These are phyloP conservation scores for Dryocosmus kuriphilus DNA, from an alignment of 2,888 invertebrate genomes.

Conservation along the genomic window DNA sequence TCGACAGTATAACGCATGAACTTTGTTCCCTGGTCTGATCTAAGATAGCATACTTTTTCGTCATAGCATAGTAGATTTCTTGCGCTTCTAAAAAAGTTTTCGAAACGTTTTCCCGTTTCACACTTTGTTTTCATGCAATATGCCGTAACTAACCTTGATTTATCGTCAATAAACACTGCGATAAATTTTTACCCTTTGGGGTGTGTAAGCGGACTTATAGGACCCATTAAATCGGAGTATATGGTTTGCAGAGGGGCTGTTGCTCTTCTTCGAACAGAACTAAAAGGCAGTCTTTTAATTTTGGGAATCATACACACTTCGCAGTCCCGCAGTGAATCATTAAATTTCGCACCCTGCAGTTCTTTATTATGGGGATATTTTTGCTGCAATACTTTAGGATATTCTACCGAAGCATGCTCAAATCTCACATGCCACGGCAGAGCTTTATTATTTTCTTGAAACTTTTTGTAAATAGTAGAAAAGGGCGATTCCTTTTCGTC, in stretches of 20 bases:
- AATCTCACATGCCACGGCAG: no score
- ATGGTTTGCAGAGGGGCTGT: conserved; percentile 46
- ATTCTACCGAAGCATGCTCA: no score
- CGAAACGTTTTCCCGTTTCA: conserved; percentile 52
- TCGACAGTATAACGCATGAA: conserved; percentile 49
- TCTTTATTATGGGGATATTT: no score
- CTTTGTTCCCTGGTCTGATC: conserved; percentile 48
- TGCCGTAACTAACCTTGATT: conserved; percentile 52
- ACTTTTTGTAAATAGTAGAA: no score
- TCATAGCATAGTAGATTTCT: conserved; percentile 52
- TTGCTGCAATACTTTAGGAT: no score
- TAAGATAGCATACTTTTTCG: conserved; percentile 49
- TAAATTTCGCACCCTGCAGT: not conserved
- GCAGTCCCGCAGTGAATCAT: conserved; percentile 53
- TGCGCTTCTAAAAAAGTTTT: conserved; percentile 49
- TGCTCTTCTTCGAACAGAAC: conserved; percentile 43
- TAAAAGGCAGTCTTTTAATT: conserved; percentile 52
- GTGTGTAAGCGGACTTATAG: conserved; percentile 36
- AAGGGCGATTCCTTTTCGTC: no score
- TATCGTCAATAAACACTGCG: conserved; percentile 51
- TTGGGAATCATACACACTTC: conserved; percentile 52
- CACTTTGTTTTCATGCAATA: conserved; percentile 33
- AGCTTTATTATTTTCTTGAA: no score
- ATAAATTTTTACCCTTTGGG: conserved; percentile 45
- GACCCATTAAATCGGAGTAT: conserved; percentile 49